Evolutionary conservation across 2,113 vertebrate genomes (phyloP), one percentile per base, ranked within the genome.

Genomic region (Notarius quadriscutis): DNA sequence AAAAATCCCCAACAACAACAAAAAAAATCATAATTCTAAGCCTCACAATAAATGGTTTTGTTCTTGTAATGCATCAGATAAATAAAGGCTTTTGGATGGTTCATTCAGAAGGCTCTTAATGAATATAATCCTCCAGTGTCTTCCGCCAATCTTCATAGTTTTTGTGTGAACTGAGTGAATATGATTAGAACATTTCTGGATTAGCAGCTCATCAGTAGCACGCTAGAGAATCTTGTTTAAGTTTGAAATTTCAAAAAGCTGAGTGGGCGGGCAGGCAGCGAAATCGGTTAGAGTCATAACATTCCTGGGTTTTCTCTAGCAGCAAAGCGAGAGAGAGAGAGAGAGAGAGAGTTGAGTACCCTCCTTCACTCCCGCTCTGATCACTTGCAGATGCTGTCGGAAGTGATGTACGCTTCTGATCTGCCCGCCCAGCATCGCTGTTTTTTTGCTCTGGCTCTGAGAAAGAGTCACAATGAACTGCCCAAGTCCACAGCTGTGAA

Each of bases 311-410:
- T 60, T 77, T 77, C 67, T 81, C 72, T 58, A 81, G 58, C 60
- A 72, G 30, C 53, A 87, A 22, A 87, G 71, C 71, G 3, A n/a
- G 50, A 11, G 30, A 20, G 25, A n/a, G 62, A 63, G 62, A 51
- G 71, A 65, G 60, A 62, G 79, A 58, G 88, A 57, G 74, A 53
- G 71, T 18, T 41, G 69, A 87, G 48, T 81, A 10, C 91, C 90
- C 85, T 88, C 80, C 25, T 82, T 82, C 67, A 89, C 88, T 75
- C 79, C 63, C 27, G 5, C 83, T 88, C 91, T 94, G 93, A 95
- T 94, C 89, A 92, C 90, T 94, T 91, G 94, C 95, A 96, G 95
- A 95, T 95, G 94, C 89, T 89, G 81, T 90, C 91, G 94, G 93
- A 96, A 96, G 94, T 91, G 86, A 95, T 90, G 93, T 89, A 91